Percentiles rank a stretch among this genome's conserved stretches.
Conservation (phyloP, 2,888 invertebrate species). For the Cordilura impudica region DNA sequence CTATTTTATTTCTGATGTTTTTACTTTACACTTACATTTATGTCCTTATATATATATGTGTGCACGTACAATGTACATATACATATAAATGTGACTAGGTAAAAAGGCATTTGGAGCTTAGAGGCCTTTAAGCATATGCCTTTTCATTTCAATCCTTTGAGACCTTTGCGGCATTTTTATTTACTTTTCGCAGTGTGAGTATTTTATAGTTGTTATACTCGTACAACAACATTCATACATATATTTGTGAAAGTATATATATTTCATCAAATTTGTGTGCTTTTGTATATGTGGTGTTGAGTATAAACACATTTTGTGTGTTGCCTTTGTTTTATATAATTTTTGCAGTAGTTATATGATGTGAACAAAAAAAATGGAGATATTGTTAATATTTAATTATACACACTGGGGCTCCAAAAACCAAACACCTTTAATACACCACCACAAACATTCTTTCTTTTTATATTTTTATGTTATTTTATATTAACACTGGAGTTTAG, state of each 20-base stretch:
- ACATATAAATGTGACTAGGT: not conserved
- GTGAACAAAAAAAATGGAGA: conserved; percentile 45
- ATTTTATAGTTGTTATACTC: not conserved
- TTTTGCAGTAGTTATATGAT: not conserved
- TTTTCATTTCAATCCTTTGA: conserved; percentile 36
- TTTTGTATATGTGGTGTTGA: conserved; percentile 1
- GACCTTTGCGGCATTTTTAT: conserved; percentile 27
- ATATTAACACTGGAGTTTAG: conserved; percentile 22
- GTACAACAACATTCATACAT: conserved; percentile 1
- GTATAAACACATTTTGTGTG: conserved; percentile 7
- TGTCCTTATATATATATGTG: not conserved
- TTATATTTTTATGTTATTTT: not conserved
- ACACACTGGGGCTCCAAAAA: conserved; percentile 43
- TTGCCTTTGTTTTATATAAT: conserved; percentile 5
- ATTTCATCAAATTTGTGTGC: not conserved
- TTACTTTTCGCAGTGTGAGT: not conserved
- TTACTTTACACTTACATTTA: no score
- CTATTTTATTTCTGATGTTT: no score
- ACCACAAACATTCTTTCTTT: not conserved
- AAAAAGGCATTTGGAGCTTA: conserved; percentile 10
- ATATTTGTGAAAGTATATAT: not conserved
- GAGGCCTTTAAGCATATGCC: conserved; percentile 5
- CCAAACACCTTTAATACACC: conserved; percentile 12
- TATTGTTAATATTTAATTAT: conserved; percentile 67
- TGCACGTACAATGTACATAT: not conserved